A percentile compares a stretch with the other conserved stretches of the same genome.
These are phyloP conservation scores for Zygogramma bicolorata DNA, from an alignment of 2,888 invertebrate species.

Conservation along the genomic window DNA sequence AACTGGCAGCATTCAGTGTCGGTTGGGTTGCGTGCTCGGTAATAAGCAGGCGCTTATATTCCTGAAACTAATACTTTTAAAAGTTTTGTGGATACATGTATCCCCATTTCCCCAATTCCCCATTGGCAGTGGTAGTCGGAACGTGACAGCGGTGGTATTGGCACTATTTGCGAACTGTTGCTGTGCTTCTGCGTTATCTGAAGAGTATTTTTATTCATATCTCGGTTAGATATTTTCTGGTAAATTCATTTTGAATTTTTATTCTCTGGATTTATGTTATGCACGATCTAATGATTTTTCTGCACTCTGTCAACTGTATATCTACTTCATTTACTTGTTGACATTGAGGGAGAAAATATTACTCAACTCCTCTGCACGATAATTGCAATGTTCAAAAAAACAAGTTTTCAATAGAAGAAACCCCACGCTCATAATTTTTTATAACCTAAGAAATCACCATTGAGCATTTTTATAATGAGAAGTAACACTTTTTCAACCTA, in stretches of 20 bases:
- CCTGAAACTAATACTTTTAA: slow-evolving; percentile 48
- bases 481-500: too few relatives aligned
- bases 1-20: slow-evolving; percentile 57
- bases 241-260: background rate
- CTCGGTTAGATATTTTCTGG: background rate
- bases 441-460: too few relatives aligned
- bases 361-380: background rate
- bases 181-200: background rate
- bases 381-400: background rate
- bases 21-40: slow-evolving; percentile 59
- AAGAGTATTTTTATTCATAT: background rate
- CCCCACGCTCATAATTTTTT: too few relatives aligned
- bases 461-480: too few relatives aligned
- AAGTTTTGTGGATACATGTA: slow-evolving; percentile 19
- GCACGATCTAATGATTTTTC: background rate
- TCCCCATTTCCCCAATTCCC: background rate
- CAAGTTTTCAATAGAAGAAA: too few relatives aligned
- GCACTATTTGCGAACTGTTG: background rate
- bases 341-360: background rate
- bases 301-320: background rate
- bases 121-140: background rate
- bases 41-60: slow-evolving; percentile 60
- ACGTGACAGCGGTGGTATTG: background rate
- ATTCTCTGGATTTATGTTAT: background rate
- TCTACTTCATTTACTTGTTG: background rate